Conservation (phyloP, 2,113 vertebrate species). For the Myrmecophaga tridactyla region DNA sequence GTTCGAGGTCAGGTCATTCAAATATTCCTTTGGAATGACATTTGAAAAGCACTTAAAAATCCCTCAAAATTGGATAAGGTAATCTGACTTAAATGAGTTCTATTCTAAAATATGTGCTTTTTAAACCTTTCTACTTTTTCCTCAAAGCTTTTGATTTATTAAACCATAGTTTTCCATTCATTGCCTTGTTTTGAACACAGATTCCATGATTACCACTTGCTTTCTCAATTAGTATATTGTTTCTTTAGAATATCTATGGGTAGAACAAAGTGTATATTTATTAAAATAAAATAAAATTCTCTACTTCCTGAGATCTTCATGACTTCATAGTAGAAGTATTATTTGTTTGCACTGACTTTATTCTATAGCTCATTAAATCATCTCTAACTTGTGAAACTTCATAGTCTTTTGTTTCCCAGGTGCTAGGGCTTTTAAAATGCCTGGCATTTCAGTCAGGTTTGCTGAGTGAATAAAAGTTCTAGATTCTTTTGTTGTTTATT, state of each 20-base stretch:
- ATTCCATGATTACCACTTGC: not conserved
- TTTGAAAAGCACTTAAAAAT: not conserved
- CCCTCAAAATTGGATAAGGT: not conserved
- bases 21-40: not conserved
- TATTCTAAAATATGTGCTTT: not conserved
- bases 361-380: not conserved
- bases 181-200: slow-evolving; percentile 18
- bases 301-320: not conserved
- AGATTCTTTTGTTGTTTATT: not conserved
- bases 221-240: not conserved
- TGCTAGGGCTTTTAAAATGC: not conserved
- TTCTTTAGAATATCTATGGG: not conserved
- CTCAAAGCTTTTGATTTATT: slow-evolving; percentile 6
- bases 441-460: not conserved
- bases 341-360: not conserved
- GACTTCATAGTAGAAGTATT: not conserved
- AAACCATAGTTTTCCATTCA: not conserved
- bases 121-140: not conserved
- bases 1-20: not conserved
- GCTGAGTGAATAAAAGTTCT: not conserved
- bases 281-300: not conserved
- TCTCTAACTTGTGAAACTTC: not conserved
- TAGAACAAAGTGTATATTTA: not conserved
- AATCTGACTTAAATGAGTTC: not conserved
- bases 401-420: not conserved